Percentiles rank a stretch among this genome's conserved stretches.
phyloP scores from a whole-genome alignment of 2,888 invertebrate genomes.

The Eueremaeus valkanovi region DNA sequence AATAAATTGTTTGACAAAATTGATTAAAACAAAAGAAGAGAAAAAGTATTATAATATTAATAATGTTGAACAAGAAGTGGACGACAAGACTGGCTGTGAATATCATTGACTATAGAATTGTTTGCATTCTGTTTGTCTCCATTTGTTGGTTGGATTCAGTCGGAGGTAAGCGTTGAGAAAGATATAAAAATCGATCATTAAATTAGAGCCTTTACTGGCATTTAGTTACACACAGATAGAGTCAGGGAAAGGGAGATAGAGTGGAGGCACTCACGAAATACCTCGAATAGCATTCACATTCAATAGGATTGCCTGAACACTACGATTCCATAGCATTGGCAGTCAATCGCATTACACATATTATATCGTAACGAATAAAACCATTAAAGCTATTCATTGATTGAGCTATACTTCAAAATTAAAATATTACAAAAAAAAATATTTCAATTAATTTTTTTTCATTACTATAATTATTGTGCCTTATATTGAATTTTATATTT shows the following conservation, averaged over 20 bases:
- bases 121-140: slow-evolving; percentile 9
- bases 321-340: not conserved
- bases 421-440: not conserved
- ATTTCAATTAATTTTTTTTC: slow-evolving; percentile 18
- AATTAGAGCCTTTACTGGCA: slow-evolving; percentile 26
- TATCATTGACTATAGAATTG: slow-evolving; percentile 2
- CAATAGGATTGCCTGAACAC: not conserved
- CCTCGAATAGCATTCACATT: not conserved
- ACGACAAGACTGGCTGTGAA: not conserved
- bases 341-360: not conserved
- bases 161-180: slow-evolving; percentile 19
- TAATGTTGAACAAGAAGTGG: not conserved
- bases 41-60: not conserved
- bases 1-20: not conserved
- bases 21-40: not conserved
- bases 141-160: slow-evolving; percentile 14
- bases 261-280: not conserved
- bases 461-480: not conserved
- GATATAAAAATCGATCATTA: slow-evolving; percentile 33
- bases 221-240: slow-evolving; percentile 1
- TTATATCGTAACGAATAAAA: not conserved
- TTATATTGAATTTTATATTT: not conserved
- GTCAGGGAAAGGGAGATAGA: not conserved
- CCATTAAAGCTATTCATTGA: slow-evolving; percentile 13
- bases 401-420: not conserved